Evolutionary conservation across 1,140 invertebrate genomes (phyloP), one percentile per base, ranked within the genome.

Genomic region (Atta cephalotes): DNA sequence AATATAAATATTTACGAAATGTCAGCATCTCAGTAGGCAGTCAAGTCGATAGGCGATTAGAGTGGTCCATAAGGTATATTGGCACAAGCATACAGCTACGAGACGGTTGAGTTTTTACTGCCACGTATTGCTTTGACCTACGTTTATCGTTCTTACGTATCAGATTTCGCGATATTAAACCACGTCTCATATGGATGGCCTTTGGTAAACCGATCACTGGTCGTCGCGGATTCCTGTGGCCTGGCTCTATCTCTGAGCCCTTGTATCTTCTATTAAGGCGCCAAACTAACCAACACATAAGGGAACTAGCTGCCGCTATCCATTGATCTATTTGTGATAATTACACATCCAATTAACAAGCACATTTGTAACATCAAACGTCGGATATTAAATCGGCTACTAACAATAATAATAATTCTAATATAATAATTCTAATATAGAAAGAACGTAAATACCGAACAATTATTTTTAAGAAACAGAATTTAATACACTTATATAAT

Each of bases 201-300:
- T 85, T 87, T 45, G 88, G 88, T 86, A 74, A 91, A 86, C 88
- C 76, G 35, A 74, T 31, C 68, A 76, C 72, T n/a, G 53, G 28
- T 58, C 78, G 31, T 85, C 88, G 66, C 77, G 79, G 76, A 90
- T 91, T 91, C 87, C 85, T 90, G 89, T 62, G 91, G 89, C 58
- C 18, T 14, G 4, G 1, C 28, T 16, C 49, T 49, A 88, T 87
- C 68, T 88, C 85, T 58, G 18, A 71, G 85, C 18, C 86, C 71
- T 65, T 86, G 53, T 88, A 74, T 25, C 86, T 39, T 85, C 74
- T 88, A 90, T 90, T 86, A 90, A 66, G 25, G 60, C 14, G 39
- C 16, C 60, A 79, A 82, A 71, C 51, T 85, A 89, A 65, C 74
- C 86, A 18, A 60, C 7, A 39, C 25, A 39, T 76, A 86, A 85